Base-by-base conservation (phyloP, 1,140 invertebrate genomes). In the Carcinoscorpius rotundicauda region DNA sequence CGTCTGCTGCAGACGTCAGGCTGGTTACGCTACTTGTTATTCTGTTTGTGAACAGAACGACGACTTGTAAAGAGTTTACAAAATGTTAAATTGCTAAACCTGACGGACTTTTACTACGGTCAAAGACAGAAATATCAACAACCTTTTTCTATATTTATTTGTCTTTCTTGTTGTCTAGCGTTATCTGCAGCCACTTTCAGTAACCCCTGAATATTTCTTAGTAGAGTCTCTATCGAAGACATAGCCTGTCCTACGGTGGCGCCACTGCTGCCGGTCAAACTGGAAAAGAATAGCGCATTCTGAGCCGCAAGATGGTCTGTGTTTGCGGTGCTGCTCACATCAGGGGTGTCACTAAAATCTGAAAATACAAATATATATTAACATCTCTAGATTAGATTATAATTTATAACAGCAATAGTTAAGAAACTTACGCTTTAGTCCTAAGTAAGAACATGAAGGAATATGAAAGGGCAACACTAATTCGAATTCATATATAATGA, bases 61-160 rank as follows among this genome's bases (percentile, higher is more conserved):
- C 29, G 29, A 62, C 29, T 29, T 29, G 29, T 29, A 29, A 29
- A 29, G 52, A 52, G 29, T 29, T 29, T 29, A 29, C 29, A 29
- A 29, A 29, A 29, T 29, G 29, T 29, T 29, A 29, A 29, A 29
- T 29, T 29, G 29, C 29, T 29, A 29, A 29, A 29, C 29, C 29
- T 29, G 29, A 29, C 29, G 29, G 29, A 29, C 29, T 29, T 29
- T 29, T 2, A 29, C 29, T 29, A 29, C 2, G 29, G 29, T 29
- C 29, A 29, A 29, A 29, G 29, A 2, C 2, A 29, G 29, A 29
- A 29, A 29, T 29, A 29, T 29, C 29, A 58, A 76, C 77, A 80
- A 96, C 93, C 91, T 92, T 94, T 96, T 80, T 97, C 93, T 77
- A 93, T 91, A 82, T 88, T 93, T 76, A 94, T 90, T 79, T 95